Evolutionary conservation across 64 coral and sea anemone species (phyloP).

Genomic region (Pocillopora damicornis): DNA sequence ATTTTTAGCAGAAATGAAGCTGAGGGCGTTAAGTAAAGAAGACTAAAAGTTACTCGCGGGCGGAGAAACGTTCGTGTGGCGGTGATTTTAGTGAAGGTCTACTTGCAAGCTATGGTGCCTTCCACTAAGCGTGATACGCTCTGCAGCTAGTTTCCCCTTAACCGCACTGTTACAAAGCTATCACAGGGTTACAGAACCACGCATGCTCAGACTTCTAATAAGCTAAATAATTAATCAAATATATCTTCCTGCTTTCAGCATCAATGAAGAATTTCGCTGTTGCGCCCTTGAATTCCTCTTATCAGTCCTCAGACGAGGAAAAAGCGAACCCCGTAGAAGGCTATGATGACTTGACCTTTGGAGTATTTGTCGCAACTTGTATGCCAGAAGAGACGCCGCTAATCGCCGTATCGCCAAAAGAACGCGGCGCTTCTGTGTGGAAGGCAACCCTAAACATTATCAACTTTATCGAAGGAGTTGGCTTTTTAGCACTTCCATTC

Average conservation of each 20-base stretch:
- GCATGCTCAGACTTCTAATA: too few relatives aligned
- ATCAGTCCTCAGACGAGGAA: background rate
- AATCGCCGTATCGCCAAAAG: background rate
- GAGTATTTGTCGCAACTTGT: background rate
- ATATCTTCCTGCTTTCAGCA: background rate
- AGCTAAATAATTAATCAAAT: too few relatives aligned
- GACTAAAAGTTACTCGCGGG: too few relatives aligned
- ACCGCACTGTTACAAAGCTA: too few relatives aligned
- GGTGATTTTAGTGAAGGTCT: too few relatives aligned
- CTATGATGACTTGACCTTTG: background rate
- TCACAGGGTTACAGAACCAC: too few relatives aligned
- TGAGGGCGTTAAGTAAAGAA: too few relatives aligned
- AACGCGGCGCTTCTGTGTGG: constrained; percentile 19
- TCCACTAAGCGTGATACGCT: too few relatives aligned
- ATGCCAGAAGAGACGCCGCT: background rate
- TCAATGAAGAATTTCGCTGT: background rate
- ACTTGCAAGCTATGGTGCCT: too few relatives aligned
- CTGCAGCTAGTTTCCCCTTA: too few relatives aligned
- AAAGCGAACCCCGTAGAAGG: background rate
- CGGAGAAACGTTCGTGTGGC: too few relatives aligned
- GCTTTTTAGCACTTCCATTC: constrained; percentile 21
- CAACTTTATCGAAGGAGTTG: constrained; percentile 32
- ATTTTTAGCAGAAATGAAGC: too few relatives aligned
- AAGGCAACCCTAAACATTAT: constrained; percentile 24
- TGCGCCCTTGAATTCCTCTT: background rate